A percentile compares a stretch with the other conserved stretches of the same genome.
Evolutionary conservation across 2,113 vertebrate species (phyloP).

Genomic region (Alligator sinensis): DNA sequence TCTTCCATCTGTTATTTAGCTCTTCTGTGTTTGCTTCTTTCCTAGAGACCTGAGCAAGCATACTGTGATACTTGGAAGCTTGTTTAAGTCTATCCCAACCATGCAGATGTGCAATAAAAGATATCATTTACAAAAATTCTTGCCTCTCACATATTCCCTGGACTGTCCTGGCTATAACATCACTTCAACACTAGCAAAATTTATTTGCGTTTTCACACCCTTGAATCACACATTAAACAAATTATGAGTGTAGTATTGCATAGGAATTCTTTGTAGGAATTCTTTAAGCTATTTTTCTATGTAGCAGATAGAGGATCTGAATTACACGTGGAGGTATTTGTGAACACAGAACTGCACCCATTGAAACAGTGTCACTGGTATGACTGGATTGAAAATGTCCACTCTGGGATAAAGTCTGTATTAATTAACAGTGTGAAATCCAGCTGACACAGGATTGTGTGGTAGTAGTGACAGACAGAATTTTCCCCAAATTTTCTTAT

Average conservation of each 20-base stretch:
- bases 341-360: not conserved
- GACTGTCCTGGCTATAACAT: too few species aligned
- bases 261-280: not conserved
- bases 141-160: too few species aligned
- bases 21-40: too few species aligned
- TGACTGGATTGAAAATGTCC: not conserved
- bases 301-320: not conserved
- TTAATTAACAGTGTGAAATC: not conserved
- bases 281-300: not conserved
- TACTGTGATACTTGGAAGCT: too few species aligned
- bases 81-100: too few species aligned
- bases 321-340: not conserved
- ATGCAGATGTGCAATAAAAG: too few species aligned
- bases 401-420: not conserved
- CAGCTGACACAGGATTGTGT: slow-evolving; percentile 6
- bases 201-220: not conserved
- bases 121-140: too few species aligned
- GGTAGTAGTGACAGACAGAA: not conserved
- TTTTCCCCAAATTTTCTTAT: slow-evolving; percentile 11
- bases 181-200: too few species aligned
- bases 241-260: not conserved
- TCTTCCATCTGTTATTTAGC: too few species aligned
- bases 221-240: not conserved
- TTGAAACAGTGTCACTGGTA: not conserved
- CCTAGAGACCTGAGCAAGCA: too few species aligned